Base-by-base conservation (phyloP, 1,140 invertebrate genomes). In the Holcopasites calliopsidis region DNA sequence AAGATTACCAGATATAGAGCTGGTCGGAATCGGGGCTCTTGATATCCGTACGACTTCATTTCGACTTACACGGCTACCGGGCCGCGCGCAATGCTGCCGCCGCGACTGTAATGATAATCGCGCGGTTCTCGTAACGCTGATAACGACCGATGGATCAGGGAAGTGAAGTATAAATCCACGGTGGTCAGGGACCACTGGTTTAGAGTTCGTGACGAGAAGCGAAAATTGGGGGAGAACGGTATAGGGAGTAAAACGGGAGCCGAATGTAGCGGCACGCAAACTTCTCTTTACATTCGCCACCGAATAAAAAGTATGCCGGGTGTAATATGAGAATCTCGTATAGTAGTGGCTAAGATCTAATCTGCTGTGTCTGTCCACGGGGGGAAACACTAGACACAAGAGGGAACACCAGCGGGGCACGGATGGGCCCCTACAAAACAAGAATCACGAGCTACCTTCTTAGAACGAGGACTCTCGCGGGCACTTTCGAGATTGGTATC, bases 311-410 rank as follows among this genome's bases (percentile, higher is more conserved):
- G 82, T 85, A 84, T 58, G 81, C 82, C 72, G 82, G 65, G 74
- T 68, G 89, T 90, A 90, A 90, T 89, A 90, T 88, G 89, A 90
- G 89, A 90, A 81, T 88, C 85, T 90, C 83, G 83, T 87, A 85
- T 89, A 87, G 88, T 87, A 89, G 88, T 89, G 83, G 75, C 84
- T 87, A 84, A 90, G 89, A 90, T 90, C 86, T 90, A 90, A 90
- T 90, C 89, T 90, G 77, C 80, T 80, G 83, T 86, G 86, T 87
- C 88, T 87, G 85, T 89, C 84, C 85, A 79, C 85, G 80, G 85
- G 83, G 82, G 86, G 88, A 88, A 89, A 90, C 88, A 89, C 87
- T 90, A 89, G 86, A 88, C 88, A 89, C 84, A 13, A 81, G 72
- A 72, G 75, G 77, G 81, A 82, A 76, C 80, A 76, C 81, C 71